Percentiles rank a stretch among this genome's conserved stretches.
Evolutionary conservation across 2,113 vertebrate species (phyloP).

Genomic region (Sylvia atricapilla): DNA sequence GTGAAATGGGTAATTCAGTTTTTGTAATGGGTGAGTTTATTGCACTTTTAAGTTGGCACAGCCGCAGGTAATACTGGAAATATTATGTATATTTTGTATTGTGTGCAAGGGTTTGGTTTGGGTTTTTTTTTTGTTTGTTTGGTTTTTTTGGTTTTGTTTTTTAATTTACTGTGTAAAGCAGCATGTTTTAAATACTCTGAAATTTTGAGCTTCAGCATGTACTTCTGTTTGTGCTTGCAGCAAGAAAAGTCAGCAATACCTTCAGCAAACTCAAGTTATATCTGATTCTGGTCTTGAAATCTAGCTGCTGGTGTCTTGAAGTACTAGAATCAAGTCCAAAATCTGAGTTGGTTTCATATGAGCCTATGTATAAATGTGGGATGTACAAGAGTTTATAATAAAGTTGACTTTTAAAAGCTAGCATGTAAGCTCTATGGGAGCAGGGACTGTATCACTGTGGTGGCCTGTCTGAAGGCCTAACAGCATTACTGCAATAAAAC

Average conservation of each 20-base stretch:
- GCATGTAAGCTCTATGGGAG: slow-evolving; percentile 31
- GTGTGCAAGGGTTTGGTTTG: background rate
- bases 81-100: slow-evolving; percentile 60
- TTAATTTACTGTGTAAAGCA: background rate
- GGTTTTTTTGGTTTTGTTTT: background rate
- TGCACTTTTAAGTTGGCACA: slow-evolving; percentile 64
- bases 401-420: slow-evolving; percentile 2
- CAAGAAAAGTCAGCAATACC: background rate
- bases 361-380: background rate
- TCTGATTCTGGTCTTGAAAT: background rate
- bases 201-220: background rate
- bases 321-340: slow-evolving; percentile 7
- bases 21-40: slow-evolving; percentile 26
- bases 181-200: background rate
- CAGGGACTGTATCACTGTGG: slow-evolving; percentile 19
- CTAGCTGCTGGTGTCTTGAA: background rate
- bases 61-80: slow-evolving; percentile 15
- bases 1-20: background rate
- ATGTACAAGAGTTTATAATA: background rate
- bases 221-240: background rate
- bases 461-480: background rate
- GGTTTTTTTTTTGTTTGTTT: background rate
- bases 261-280: background rate
- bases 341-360: background rate
- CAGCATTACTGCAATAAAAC: slow-evolving; percentile 41